These are phyloP conservation scores for Vollenhovia emeryi DNA, from an alignment of 1,140 invertebrate genomes.

Conservation along the genomic window DNA sequence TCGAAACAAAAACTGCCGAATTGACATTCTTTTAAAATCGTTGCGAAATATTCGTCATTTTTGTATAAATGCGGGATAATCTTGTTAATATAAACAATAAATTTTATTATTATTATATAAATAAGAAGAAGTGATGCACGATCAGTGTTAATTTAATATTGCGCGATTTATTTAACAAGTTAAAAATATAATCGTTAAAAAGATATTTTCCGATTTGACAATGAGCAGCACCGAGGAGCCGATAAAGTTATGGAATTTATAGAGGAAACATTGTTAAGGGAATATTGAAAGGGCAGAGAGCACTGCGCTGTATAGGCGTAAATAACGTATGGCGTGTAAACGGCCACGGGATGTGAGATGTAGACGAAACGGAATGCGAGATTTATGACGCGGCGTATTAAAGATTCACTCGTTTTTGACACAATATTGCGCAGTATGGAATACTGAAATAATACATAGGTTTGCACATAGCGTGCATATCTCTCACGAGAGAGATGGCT, in stretches of 20 bases:
- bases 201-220: background rate
- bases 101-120: background rate
- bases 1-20: background rate
- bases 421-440: conserved; percentile 44
- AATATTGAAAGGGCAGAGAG: conserved; percentile 35
- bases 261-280: conserved; percentile 25
- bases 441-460: conserved; percentile 57
- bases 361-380: conserved; percentile 46
- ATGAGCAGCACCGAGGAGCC: background rate
- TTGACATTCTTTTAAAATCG: background rate
- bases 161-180: background rate
- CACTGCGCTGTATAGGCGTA: conserved; percentile 24
- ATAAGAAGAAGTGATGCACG: background rate
- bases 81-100: background rate
- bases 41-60: background rate
- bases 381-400: conserved; percentile 43
- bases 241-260: conserved; percentile 26
- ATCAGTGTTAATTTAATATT: background rate
- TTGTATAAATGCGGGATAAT: background rate
- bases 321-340: conserved; percentile 57
- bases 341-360: conserved; percentile 35
- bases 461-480: conserved; percentile 53
- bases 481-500: conserved; percentile 4
- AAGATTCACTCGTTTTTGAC: conserved; percentile 67
- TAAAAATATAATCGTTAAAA: background rate